Base-by-base conservation (phyloP, 2,113 vertebrate genomes). In the Ursus arctos region DNA sequence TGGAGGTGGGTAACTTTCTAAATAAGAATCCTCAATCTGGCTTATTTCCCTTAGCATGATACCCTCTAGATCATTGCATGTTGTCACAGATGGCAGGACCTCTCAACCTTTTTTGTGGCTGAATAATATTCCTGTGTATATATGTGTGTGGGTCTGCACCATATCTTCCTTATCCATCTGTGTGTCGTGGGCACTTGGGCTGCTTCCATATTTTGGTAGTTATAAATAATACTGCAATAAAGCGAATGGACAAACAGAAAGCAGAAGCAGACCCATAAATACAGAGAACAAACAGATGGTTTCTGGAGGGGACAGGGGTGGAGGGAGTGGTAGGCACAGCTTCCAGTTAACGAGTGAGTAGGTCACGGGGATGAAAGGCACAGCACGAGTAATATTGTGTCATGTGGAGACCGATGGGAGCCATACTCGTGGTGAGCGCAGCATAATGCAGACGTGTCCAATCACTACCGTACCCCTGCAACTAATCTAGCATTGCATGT, bases 381-480 rank as follows among this genome's bases (percentile, higher is more conserved):
- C 19, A 72, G 43, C 14, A 13, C 3, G 0, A 26, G 40, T 10
- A 13, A 24, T 2, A 40, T 10, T 36, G 69, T 36, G 19, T 36
- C 4, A 0, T 36, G 33, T n/a, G 67, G 16, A 4, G 67, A 36
- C n/a, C 0, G n/a, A 10, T 26, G n/a, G 72, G 40, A 26, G 72
- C 40, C 19, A 1, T 22, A 43, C 19, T 14, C 31, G 12, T 13
- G 72, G 24, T 28, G 43, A 76, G 72, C 24, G 0, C 40, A 74
- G 43, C 13, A 1, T 16, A 16, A 22, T 0, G 1, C 26, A 69
- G 43, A 9, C 43, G 16, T 47, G 5, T 7, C 0, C 13, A 2
- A 7, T 16, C 43, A 15, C 7, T 7, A 47, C 40, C 3, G 0
- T 15, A 26, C 72, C 14, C 13, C 22, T 49, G 72, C 4, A 15